Percentiles rank a stretch among this genome's conserved stretches.
Conservation (phyloP, 2,797 vertebrate genomes). For the Mus spretus region DNA sequence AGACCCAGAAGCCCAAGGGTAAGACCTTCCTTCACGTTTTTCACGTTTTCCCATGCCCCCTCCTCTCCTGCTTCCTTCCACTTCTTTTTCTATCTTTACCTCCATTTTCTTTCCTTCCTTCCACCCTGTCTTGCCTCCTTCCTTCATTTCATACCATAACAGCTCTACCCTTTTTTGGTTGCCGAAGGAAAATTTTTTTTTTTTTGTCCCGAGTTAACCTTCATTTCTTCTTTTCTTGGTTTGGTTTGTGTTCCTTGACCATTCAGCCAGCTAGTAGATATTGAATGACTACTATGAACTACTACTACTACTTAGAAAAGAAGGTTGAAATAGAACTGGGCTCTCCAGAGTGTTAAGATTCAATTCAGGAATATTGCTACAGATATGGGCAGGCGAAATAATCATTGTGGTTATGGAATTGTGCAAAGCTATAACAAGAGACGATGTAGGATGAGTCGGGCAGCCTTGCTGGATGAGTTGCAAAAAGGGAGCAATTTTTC, state of each 20-base stretch:
- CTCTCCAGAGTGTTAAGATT: constrained; percentile 17
- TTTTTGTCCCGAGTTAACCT: not conserved
- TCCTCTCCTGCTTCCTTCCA: not conserved
- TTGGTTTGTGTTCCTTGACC: not conserved
- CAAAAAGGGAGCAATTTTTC: not conserved
- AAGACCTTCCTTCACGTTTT: constrained; percentile 7
- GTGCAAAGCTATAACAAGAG: not conserved
- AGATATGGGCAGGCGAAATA: not conserved
- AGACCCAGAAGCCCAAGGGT: constrained; percentile 78
- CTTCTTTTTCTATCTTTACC: not conserved
- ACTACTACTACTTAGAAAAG: not conserved
- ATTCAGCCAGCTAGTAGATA: not conserved
- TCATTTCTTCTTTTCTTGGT: not conserved
- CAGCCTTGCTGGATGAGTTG: not conserved
- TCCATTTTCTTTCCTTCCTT: no score
- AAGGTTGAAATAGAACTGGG: not conserved
- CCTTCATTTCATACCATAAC: not conserved
- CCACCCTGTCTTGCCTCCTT: not conserved
- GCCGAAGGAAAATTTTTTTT: not conserved
- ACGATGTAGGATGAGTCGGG: not conserved
- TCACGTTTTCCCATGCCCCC: no score
- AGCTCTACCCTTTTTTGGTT: not conserved
- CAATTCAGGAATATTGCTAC: not conserved
- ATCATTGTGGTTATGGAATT: not conserved
- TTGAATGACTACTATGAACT: not conserved